Base-by-base conservation (phyloP, 1,140 invertebrate species). In the Harpegnathos saltator region DNA sequence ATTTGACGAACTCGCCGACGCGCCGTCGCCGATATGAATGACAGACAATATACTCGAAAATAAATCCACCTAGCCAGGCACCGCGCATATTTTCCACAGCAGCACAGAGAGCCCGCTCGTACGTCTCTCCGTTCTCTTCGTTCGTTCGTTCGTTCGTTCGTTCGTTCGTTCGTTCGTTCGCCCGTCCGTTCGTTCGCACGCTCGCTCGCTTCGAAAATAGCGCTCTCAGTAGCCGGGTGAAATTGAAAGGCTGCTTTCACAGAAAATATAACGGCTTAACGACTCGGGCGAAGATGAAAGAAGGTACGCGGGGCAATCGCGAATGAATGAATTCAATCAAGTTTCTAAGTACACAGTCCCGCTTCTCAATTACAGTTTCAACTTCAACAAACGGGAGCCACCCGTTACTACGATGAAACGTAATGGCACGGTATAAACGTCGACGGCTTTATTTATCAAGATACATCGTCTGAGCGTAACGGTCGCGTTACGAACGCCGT, bases 311-410 rank as follows among this genome's bases (percentile, higher is more conserved):
- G 26, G 11, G 9, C 22, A 75, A 75, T 75, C 24, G 38, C 3
- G 14, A 50, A 29, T 75, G 14, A 50, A 29, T 75, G 26, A 71
- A 58, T 29, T 80, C 65, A 69, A 58, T 80, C 65, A 12, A 48
- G 38, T 29, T 11, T 33, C 4, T 22, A 24, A 59, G 14, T 17
- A 29, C 17, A 19, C 19, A 12, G 12, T 14, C 26, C 3, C n/a
- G 15, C 22, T 19, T 59, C 7, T 58, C 26, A 48, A 19, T 80
- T 24, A 38, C n/a, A 44, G 24, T 44, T 44, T 9, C 38, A 9
- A 14, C 2, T 48, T 2, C 19, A 12, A 48, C 69, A 15, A 29
- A 44, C 3, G 38, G 0, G 3, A 33, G 29, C 29, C 29, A 33
- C 29, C 29, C n/a, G 11, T 17, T 54, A 54, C n/a, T 38, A 14